phyloP scores from a whole-genome alignment of 1,140 invertebrate species.

The Drosophila nikananu region DNA sequence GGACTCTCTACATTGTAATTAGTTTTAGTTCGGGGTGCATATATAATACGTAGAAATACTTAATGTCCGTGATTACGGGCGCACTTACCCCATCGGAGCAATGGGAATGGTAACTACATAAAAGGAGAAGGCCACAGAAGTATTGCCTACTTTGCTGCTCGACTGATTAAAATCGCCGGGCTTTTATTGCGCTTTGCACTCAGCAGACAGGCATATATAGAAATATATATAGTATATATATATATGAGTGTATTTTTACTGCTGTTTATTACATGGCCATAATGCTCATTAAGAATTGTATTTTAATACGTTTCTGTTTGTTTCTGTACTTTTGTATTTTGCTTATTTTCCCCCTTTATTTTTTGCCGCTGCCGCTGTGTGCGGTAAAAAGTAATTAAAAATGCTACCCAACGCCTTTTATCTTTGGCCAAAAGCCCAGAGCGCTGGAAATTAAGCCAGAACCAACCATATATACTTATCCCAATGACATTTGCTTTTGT shows the following conservation, averaged over 20 bases:
- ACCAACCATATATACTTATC: conserved; percentile 49
- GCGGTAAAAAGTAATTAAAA: conserved; percentile 77
- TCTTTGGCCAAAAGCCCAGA: conserved; percentile 41
- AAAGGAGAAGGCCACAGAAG: conserved; percentile 37
- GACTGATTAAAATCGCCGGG: conserved; percentile 72
- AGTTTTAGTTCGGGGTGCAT: conserved; percentile 63
- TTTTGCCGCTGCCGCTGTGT: conserved; percentile 13
- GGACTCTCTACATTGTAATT: conserved; percentile 70
- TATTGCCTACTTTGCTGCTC: conserved; percentile 68
- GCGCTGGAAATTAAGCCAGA: conserved; percentile 25
- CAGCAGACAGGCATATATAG: conserved; percentile 40
- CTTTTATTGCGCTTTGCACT: conserved; percentile 75
- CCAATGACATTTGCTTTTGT: conserved; percentile 41
- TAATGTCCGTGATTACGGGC: conserved; percentile 62
- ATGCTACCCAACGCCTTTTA: conserved; percentile 58
- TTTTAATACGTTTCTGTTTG: conserved; percentile 64
- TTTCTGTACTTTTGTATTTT: conserved; percentile 46
- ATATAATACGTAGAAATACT: conserved; percentile 44
- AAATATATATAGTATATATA: conserved; percentile 40
- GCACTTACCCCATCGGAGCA: conserved; percentile 40
- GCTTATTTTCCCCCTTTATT: background rate
- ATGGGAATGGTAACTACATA: conserved; percentile 25
- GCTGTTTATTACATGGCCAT: conserved; percentile 73
- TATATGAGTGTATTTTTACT: conserved; percentile 28
- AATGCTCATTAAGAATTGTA: conserved; percentile 80